Conservation (phyloP, 2,797 vertebrate genomes). For the Microcaecilia unicolor region DNA sequence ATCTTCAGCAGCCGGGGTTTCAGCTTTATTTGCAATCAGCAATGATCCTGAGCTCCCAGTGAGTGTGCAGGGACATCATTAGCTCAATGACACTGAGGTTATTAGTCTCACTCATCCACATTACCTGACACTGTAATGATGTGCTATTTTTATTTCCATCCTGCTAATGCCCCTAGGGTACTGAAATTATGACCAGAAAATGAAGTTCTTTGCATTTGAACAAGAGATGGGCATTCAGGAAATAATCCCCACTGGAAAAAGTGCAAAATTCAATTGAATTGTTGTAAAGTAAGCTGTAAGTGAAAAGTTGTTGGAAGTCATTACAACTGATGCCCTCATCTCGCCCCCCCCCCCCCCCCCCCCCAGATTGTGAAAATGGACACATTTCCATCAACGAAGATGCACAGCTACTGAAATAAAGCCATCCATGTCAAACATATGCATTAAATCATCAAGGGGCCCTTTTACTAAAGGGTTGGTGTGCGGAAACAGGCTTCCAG, state of each 20-base stretch:
- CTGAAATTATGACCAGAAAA: constrained; percentile 52
- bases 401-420: neutral
- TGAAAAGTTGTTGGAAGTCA: neutral
- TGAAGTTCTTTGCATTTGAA: constrained; percentile 53
- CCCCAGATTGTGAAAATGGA: neutral
- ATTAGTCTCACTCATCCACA: constrained; percentile 52
- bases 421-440: too few species aligned
- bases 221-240: constrained; percentile 21
- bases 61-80: constrained; percentile 43
- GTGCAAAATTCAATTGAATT: constrained; percentile 27
- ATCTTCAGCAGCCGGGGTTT: constrained; percentile 25
- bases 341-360: too few species aligned
- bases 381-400: neutral
- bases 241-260: constrained; percentile 15
- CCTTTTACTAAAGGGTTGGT: too few species aligned
- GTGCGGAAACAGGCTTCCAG: too few species aligned
- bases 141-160: constrained; percentile 55
- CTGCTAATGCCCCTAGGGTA: constrained; percentile 44
- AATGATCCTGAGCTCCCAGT: constrained; percentile 32
- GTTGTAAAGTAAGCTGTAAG: constrained; percentile 15
- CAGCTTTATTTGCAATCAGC: constrained; percentile 30
- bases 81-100: constrained; percentile 51
- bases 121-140: constrained; percentile 52
- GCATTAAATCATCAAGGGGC: too few species aligned
- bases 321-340: neutral